Evolutionary conservation across 37 sponge, comb jelly and placozoan species (phyloP), one percentile per base, ranked within the genome.

Genomic region (Mnemiopsis leidyi): DNA sequence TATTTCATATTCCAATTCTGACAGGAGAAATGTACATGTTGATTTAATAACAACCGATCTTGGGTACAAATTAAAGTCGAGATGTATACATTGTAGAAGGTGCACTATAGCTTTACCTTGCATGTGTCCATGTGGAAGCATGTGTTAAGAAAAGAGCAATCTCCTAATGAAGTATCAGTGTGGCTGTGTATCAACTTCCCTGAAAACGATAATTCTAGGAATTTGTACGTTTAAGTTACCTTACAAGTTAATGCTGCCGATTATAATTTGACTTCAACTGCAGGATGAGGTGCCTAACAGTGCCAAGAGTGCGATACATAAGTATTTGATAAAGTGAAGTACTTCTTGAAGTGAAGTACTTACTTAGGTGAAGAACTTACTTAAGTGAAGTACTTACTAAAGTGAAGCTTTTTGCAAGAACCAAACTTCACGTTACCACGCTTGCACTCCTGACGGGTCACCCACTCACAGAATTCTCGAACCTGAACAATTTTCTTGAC

Each of bases 141-240:
- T 20, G 98, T 96, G 94, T 98, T 98, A 61, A 98, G 96, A 93
- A 98, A 98, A 32, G 98, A 98, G 88, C 98, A 98, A 77, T 98
- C 98, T 0, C 98, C 98, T 13, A 98, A 92, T 36, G 93, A 93
- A 92, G 96, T 94, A 67, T 98, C 98, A 7, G 98, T 98, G 93
- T 98, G 98, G 0, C 82, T 68, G 67, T 96, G 95, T 26, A 96
- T 96, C 37, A 98, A 94, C 68, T 94, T 94, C 32, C 90, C 90
- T 85, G 90, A 21, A 20, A 33, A 85, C 13, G 13, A 48, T 48
- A 48, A 48, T 48, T 18, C 5, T 48, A 18, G 61, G 61, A 16
- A 13, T 13, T 48, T 48, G 5, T n/a, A n/a, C n/a, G 61, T 48
- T 48, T 13, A 48, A 48, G 61, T 48, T 48, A 48, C n/a, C n/a